Conservation (phyloP, 1,140 invertebrate genomes). For the Monomorium pharaonis region DNA sequence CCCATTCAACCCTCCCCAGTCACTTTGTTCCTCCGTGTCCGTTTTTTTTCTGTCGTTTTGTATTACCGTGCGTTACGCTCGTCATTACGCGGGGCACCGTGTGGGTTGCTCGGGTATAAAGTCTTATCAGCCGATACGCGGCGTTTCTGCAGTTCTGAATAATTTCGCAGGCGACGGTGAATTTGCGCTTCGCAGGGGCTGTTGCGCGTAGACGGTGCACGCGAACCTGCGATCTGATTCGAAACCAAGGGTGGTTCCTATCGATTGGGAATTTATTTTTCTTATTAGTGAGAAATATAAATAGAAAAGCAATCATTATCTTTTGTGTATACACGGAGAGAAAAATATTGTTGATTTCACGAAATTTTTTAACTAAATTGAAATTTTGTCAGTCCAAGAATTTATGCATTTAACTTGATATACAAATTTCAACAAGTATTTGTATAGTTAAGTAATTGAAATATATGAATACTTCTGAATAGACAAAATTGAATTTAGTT, state of each 20-base stretch:
- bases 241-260: neutral
- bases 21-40: neutral
- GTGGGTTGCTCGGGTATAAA: neutral
- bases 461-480: too few species aligned
- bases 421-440: too few species aligned
- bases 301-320: neutral
- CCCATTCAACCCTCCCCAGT: conserved; percentile 17
- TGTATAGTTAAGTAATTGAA: too few species aligned
- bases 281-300: neutral
- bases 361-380: too few species aligned
- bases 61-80: conserved; percentile 15
- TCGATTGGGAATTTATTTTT: conserved; percentile 27
- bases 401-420: too few species aligned
- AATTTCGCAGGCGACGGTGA: conserved; percentile 19
- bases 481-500: too few species aligned
- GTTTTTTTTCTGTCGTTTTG: neutral
- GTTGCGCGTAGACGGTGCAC: neutral
- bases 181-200: conserved; percentile 22
- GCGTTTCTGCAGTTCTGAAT: conserved; percentile 31
- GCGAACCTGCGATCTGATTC: conserved; percentile 31
- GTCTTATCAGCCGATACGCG: neutral
- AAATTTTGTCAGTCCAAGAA: too few species aligned
- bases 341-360: too few species aligned
- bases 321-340: too few species aligned
- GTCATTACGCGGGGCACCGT: conserved; percentile 1